A percentile compares a stretch with the other conserved stretches of the same genome.
phyloP scores from a whole-genome alignment of 2,113 vertebrate species.

The Pseudopodoces humilis region DNA sequence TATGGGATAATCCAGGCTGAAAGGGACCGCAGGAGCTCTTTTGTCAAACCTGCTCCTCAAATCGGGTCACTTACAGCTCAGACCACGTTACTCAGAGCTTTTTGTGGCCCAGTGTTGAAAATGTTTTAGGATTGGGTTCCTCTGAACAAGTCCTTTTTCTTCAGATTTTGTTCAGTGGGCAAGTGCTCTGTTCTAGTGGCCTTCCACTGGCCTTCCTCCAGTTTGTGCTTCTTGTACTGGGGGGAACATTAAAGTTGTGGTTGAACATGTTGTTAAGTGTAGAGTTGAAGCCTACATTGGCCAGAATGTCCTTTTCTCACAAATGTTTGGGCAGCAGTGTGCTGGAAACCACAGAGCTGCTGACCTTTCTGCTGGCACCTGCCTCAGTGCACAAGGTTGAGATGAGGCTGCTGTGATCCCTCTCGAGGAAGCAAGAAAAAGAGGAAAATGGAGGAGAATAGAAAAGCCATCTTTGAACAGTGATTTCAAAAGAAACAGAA shows the following conservation, averaged over 20 bases:
- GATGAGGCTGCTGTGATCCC: neutral
- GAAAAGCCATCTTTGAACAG: neutral
- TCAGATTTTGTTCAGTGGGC: neutral
- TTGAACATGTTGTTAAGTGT: neutral
- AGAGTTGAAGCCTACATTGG: neutral
- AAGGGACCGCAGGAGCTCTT: neutral
- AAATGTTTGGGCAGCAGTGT: neutral
- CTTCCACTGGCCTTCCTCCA: neutral
- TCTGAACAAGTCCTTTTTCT: neutral
- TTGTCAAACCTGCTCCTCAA: neutral
- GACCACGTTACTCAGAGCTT: neutral
- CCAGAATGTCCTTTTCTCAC: neutral
- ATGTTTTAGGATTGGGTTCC: neutral
- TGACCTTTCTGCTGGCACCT: neutral
- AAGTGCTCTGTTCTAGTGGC: rapidly evolving
- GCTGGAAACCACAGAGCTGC: neutral
- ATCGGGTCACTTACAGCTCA: rapidly evolving
- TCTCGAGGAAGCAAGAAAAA: neutral
- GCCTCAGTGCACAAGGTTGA: neutral
- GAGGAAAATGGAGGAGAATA: neutral
- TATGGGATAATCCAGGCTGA: neutral
- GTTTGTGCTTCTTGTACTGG: neutral
- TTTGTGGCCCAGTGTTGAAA: neutral
- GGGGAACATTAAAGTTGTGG: neutral
- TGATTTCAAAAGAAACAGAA: neutral